Base-by-base conservation (phyloP, 37 sponge, comb jelly and placozoan species). In the Theonella swinhoei region DNA sequence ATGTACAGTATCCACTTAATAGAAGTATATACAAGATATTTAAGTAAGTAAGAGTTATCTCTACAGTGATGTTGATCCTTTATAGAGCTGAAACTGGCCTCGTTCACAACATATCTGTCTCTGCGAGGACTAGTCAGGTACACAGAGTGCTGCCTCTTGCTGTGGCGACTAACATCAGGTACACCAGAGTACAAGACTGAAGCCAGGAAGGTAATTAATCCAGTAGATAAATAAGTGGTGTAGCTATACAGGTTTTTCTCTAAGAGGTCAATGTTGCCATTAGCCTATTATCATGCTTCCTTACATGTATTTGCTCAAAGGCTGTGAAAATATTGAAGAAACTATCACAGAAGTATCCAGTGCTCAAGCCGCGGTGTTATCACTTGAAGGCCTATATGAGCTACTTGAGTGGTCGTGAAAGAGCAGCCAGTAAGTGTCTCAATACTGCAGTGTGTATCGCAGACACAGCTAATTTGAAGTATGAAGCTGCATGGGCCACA, bases 131-230 rank as follows among this genome's bases (percentile, higher is more conserved):
- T 88, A 11, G 24, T 61, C 4, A 70, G 90, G 25, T 82, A 70
- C 43, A 71, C 77, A 25, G 90, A 93, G 77, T 89, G 90, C 62
- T 78, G 30, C 3, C 72, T 93, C 1, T 64, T 89, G 7, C 42
- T 80, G 28, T 78, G 62, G 74, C 30, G 42, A 0, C 31, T 60
- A 11, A 5, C 25, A 28, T 1, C 4, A 54, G 29, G 41, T 7
- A 37, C 24, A 17, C 33, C 40, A 39, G 26, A 68, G 9, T 28
- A 36, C 39, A 73, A 40, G 30, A 60, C 61, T 9, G 36, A 43
- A 17, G 47, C 85, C 61, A 74, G 84, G 38, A 5, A 60, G 62
- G 85, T 90, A 40, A 70, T 22, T n/a, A 19, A 64, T 64, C 9
- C 11, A 77, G n/a, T 17, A 29, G 64, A 30, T 19, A 23, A 4